Conservation (phyloP, 2,888 invertebrate species). For the Parthenolecanium corni region DNA sequence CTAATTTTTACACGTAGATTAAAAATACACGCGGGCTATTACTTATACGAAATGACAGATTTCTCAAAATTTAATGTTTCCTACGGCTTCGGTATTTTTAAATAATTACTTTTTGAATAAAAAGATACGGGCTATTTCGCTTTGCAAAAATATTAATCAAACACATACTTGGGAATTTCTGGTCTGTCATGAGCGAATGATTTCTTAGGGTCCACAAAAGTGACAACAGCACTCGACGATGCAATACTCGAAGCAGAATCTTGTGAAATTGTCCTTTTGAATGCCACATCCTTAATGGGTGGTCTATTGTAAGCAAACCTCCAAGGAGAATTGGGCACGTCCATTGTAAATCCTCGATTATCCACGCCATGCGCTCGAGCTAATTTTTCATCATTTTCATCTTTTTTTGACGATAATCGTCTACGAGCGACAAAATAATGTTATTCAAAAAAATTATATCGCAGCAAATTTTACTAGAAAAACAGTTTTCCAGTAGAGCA, state of each 20-base stretch:
- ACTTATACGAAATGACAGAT: no score
- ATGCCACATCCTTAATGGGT: conserved; percentile 37
- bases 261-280: conserved; percentile 35
- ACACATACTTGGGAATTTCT: conserved; percentile 2
- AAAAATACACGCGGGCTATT: no score
- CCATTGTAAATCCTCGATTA: conserved; percentile 57
- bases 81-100: no score
- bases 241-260: conserved; percentile 35
- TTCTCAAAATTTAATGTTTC: no score
- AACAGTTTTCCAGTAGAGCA: background rate
- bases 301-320: conserved; percentile 50
- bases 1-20: no score
- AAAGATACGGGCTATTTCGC: no score
- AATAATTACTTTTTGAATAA: no score
- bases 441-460: background rate
- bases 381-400: conserved; percentile 41
- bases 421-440: conserved; percentile 37
- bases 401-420: conserved; percentile 58
- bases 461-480: background rate
- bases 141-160: no score
- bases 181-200: conserved; percentile 3
- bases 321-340: conserved; percentile 63
- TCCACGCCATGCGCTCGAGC: conserved; percentile 46
- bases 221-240: conserved; percentile 25
- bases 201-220: conserved; percentile 16